A percentile compares a stretch with the other conserved stretches of the same genome.
Conservation (phyloP, 2,888 invertebrate species). For the Drosophila suboccidentalis region DNA sequence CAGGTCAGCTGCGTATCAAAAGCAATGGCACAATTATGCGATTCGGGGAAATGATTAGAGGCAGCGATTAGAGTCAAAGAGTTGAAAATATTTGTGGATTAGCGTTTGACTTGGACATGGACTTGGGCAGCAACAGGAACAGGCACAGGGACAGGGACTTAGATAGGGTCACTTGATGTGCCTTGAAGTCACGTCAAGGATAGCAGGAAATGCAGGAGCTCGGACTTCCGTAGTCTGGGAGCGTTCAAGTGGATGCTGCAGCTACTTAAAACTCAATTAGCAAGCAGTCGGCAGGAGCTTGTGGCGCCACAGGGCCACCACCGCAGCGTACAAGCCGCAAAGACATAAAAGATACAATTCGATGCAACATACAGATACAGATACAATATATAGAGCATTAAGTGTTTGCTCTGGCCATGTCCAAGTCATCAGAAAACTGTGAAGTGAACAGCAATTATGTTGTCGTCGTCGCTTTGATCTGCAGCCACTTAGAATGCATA, state of each 20-base stretch:
- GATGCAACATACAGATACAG: constrained; percentile 29
- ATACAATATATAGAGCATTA: constrained; percentile 35
- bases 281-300: constrained; percentile 42
- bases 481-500: constrained; percentile 63
- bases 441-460: constrained; percentile 83
- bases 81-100: constrained; percentile 79
- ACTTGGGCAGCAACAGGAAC: not conserved
- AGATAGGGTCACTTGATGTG: not conserved
- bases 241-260: constrained; percentile 70
- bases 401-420: constrained; percentile 63
- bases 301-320: constrained; percentile 61
- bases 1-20: constrained; percentile 52
- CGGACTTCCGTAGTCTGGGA: constrained; percentile 57
- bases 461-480: constrained; percentile 81
- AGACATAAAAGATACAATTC: constrained; percentile 58
- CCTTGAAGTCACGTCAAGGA: constrained; percentile 36
- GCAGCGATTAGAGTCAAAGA: constrained; percentile 68
- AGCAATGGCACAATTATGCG: constrained; percentile 71
- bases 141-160: not conserved
- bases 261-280: constrained; percentile 79
- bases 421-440: constrained; percentile 72
- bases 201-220: constrained; percentile 62
- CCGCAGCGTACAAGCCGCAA: constrained; percentile 54
- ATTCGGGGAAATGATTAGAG: constrained; percentile 75
- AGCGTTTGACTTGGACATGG: constrained; percentile 39